These are phyloP conservation scores for Microcebus tavaratra DNA, from an alignment of 2,113 vertebrate species.

Conservation along the genomic window DNA sequence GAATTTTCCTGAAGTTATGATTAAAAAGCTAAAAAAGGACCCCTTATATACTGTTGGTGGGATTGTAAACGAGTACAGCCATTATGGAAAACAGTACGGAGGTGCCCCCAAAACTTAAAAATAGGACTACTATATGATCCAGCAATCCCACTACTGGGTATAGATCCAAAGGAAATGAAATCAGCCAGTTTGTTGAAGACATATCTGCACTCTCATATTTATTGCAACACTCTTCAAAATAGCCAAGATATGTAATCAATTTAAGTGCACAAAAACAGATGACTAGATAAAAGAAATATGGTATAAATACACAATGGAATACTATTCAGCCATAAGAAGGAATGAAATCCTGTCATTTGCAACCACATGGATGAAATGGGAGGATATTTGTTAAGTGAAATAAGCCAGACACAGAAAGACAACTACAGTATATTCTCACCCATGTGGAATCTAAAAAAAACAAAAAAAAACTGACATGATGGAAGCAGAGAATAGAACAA, in stretches of 20 bases:
- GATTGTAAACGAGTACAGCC: neutral
- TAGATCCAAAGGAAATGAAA: neutral
- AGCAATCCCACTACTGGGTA: neutral
- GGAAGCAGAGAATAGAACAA: neutral
- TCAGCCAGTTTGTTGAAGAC: neutral
- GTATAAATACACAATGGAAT: neutral
- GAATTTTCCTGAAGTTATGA: neutral
- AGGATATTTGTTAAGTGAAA: neutral
- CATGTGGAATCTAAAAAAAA: neutral
- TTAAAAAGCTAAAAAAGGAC: neutral
- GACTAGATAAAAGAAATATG: neutral
- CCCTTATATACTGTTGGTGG: neutral
- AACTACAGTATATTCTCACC: neutral
- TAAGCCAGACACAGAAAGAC: neutral
- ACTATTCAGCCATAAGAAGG: neutral
- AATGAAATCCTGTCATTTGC: neutral
- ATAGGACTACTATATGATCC: neutral
- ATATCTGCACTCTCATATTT: neutral
- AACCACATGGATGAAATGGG: neutral
- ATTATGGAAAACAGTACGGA: neutral
- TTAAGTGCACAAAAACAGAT: neutral
- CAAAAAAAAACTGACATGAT: neutral
- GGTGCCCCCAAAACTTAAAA: neutral
- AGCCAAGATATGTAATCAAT: neutral
- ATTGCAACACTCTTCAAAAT: neutral